phyloP scores from a whole-genome alignment of 92 coral and sea anemone species.

The Galaxea fascicularis region DNA sequence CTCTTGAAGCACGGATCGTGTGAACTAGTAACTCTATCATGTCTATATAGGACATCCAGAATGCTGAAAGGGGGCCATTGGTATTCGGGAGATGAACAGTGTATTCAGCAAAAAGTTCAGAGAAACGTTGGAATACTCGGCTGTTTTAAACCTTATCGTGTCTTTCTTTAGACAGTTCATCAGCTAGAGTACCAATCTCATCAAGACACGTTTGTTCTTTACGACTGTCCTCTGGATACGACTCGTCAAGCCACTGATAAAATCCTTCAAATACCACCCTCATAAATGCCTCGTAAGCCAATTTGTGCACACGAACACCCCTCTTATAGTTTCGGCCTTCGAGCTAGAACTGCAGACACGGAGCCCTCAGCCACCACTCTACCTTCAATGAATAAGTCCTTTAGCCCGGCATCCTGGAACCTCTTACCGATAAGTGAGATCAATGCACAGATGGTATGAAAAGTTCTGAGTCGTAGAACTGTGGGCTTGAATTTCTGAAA shows the following conservation, averaged over 20 bases:
- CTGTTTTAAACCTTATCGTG: constrained; percentile 50
- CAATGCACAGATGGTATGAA: neutral
- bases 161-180: constrained; percentile 47
- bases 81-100: constrained; percentile 23
- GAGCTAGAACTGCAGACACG: constrained; percentile 31
- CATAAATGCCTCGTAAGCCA: constrained; percentile 50
- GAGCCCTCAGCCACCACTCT: constrained; percentile 17
- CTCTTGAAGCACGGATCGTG: constrained; percentile 62
- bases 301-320: constrained; percentile 42
- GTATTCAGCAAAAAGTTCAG: constrained; percentile 34
- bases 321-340: constrained; percentile 25
- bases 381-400: constrained; percentile 20
- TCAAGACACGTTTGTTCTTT: constrained; percentile 39
- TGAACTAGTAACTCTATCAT: constrained; percentile 53
- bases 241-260: constrained; percentile 37
- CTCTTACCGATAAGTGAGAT: constrained; percentile 12
- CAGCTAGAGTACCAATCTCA: constrained; percentile 55
- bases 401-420: constrained; percentile 21
- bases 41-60: constrained; percentile 66
- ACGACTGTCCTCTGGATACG: constrained; percentile 19
- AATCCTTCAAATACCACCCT: constrained; percentile 36
- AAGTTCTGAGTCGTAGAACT: too few species aligned
- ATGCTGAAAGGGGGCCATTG: constrained; percentile 50
- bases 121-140: constrained; percentile 37
- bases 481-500: too few species aligned